phyloP scores from a whole-genome alignment of 1,140 invertebrate genomes.

The Calycopis cecrops region DNA sequence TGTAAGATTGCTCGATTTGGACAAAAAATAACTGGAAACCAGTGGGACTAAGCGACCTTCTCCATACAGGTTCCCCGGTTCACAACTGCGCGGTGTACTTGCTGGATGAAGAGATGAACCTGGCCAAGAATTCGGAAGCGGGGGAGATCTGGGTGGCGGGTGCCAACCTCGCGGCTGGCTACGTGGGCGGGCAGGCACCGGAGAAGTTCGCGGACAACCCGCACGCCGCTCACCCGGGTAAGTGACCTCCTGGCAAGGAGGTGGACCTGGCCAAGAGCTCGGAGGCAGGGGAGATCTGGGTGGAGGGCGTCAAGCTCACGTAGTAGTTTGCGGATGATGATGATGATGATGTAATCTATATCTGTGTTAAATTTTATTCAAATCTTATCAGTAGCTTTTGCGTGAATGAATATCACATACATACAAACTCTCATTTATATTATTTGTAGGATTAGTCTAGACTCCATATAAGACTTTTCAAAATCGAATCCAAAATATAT shows the following conservation, averaged over 20 bases:
- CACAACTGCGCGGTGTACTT: constrained; percentile 88
- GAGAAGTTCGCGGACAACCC: constrained; percentile 85
- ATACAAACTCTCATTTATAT: too few relatives aligned
- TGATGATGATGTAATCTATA: too few relatives aligned
- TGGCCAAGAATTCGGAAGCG: constrained; percentile 80
- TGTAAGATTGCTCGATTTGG: too few relatives aligned
- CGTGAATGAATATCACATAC: too few relatives aligned
- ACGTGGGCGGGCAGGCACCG: constrained; percentile 83
- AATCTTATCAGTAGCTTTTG: too few relatives aligned
- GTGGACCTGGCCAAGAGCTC: constrained; percentile 81
- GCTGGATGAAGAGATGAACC: constrained; percentile 81
- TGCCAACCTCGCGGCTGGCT: constrained; percentile 85
- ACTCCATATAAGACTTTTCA: too few relatives aligned
- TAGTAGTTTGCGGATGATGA: constrained; percentile 84
- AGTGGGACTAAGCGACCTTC: too few relatives aligned
- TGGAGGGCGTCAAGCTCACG: constrained; percentile 85
- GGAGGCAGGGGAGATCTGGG: constrained; percentile 86
- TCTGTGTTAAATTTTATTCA: too few relatives aligned
- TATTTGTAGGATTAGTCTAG: too few relatives aligned
- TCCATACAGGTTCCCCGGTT: constrained; percentile 77
- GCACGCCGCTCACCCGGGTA: constrained; percentile 80
- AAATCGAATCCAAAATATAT: too few relatives aligned
- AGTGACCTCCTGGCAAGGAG: constrained; percentile 53
- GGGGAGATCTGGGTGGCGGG: constrained; percentile 89
- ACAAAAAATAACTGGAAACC: too few relatives aligned